Evolutionary conservation across 92 coral and sea anemone genomes (phyloP).

Genomic region (Bergia puertoricense): DNA sequence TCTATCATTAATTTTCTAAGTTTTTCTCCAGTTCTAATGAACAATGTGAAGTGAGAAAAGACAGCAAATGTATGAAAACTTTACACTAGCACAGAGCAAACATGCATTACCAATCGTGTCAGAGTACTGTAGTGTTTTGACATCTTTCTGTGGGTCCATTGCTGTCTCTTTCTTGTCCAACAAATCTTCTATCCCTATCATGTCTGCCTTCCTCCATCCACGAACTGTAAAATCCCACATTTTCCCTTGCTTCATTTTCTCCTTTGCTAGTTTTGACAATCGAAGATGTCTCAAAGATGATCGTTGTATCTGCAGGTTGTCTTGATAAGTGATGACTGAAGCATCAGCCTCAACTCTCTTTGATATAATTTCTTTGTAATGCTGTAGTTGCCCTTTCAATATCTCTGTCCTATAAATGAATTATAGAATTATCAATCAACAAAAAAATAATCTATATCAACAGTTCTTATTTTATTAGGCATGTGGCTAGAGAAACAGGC

Average conservation of each 20-base stretch:
- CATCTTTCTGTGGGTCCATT: slow-evolving; percentile 9
- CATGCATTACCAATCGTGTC: slow-evolving; percentile 24
- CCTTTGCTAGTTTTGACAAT: slow-evolving; percentile 32
- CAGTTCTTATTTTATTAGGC: no score
- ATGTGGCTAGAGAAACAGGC: no score
- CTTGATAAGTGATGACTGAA: slow-evolving; percentile 31
- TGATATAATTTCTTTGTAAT: slow-evolving; percentile 9
- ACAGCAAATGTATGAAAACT: no score
- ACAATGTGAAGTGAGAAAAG: no score
- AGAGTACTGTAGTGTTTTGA: background rate
- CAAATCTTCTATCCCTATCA: background rate
- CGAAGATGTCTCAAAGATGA: slow-evolving; percentile 31
- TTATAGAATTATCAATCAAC: background rate
- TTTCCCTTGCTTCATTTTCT: slow-evolving; percentile 26
- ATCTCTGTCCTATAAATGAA: background rate
- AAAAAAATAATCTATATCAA: no score
- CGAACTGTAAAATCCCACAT: slow-evolving; percentile 39
- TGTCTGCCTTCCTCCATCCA: slow-evolving; percentile 27
- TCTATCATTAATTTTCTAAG: no score
- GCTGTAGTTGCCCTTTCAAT: slow-evolving; percentile 25
- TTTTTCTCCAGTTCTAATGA: no score
- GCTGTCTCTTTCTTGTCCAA: background rate
- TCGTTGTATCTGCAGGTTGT: slow-evolving; percentile 26
- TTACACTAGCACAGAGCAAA: no score
- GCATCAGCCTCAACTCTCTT: background rate